phyloP scores from a whole-genome alignment of 2,113 vertebrate genomes.

The Cathartes aura region DNA sequence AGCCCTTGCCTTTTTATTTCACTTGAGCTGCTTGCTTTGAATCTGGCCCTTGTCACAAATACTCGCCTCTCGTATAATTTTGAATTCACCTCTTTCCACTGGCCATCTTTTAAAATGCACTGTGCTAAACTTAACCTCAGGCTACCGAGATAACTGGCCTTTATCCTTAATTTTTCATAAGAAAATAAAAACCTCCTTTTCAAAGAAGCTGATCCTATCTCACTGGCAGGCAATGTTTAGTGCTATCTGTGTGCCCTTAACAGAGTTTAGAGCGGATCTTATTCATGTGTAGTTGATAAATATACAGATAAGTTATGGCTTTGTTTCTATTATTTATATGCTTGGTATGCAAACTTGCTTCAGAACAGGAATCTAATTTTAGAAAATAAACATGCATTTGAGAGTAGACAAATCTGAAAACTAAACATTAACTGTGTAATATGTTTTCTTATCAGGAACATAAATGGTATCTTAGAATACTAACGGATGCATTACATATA shows the following conservation, averaged over 20 bases:
- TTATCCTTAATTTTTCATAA: slow-evolving; percentile 13
- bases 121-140: neutral
- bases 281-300: neutral
- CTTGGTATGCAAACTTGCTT: slow-evolving; percentile 20
- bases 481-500: slow-evolving; percentile 26
- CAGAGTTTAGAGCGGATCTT: neutral
- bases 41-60: neutral
- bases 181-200: neutral
- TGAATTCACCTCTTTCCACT: neutral
- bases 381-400: slow-evolving; percentile 67
- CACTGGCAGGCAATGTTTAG: neutral
- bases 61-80: neutral
- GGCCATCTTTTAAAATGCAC: neutral
- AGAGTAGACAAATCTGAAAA: slow-evolving; percentile 55
- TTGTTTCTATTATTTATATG: slow-evolving; percentile 30
- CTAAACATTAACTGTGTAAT: slow-evolving; percentile 40
- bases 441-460: slow-evolving; percentile 51
- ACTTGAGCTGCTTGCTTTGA: neutral
- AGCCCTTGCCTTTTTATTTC: neutral
- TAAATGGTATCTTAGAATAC: slow-evolving; percentile 17
- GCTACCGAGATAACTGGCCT: neutral
- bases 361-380: slow-evolving; percentile 53
- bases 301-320: slow-evolving; percentile 6
- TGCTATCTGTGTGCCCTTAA: neutral
- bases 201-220: neutral